These are phyloP conservation scores for Leptodactylus fallax DNA, from an alignment of 2,797 vertebrate genomes.

Conservation along the genomic window DNA sequence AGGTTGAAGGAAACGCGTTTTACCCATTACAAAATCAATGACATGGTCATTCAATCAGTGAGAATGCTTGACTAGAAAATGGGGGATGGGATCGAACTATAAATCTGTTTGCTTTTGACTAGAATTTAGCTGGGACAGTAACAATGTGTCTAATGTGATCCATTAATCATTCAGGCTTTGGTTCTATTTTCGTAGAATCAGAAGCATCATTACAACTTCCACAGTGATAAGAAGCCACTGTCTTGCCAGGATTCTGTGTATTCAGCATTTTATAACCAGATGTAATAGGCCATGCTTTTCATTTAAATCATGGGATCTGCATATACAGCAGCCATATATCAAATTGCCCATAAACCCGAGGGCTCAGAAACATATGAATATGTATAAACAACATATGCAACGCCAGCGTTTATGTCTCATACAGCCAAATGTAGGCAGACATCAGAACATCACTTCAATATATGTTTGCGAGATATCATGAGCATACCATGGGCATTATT, in stretches of 20 bases:
- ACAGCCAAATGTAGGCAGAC: no score
- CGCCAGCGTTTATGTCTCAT: no score
- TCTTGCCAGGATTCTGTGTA: not conserved
- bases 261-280: not conserved
- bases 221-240: not conserved
- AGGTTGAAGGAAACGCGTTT: not conserved
- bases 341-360: no score
- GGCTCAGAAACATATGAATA: no score
- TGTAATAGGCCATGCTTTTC: not conserved
- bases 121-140: no score
- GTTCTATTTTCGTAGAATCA: not conserved
- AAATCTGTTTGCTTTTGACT: not conserved
- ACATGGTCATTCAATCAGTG: constrained; percentile 15
- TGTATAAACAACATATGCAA: no score
- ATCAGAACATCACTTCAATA: no score
- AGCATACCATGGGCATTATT: no score
- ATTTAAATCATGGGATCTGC: not conserved
- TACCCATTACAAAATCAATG: constrained; percentile 34
- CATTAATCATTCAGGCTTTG: not conserved
- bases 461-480: no score
- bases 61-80: constrained; percentile 33
- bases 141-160: not conserved
- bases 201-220: not conserved
- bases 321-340: not conserved
- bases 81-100: constrained; percentile 10